phyloP scores from a whole-genome alignment of 2,888 invertebrate species.

The Drosophila kokeensis region DNA sequence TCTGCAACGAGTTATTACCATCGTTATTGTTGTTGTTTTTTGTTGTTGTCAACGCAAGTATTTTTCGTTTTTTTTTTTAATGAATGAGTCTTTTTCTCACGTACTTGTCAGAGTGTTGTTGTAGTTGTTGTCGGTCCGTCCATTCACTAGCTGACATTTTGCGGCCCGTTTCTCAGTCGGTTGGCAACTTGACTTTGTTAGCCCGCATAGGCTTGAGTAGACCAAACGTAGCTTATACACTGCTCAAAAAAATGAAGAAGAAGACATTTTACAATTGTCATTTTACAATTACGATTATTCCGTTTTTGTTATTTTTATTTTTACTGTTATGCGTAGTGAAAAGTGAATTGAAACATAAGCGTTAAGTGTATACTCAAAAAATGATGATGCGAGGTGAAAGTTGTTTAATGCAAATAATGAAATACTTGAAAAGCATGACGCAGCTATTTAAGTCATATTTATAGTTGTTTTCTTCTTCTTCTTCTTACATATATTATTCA shows the following conservation, averaged over 20 bases:
- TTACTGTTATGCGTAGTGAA: background rate
- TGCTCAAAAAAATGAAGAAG: background rate
- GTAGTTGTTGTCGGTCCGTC: slow-evolving; percentile 23
- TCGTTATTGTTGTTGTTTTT: slow-evolving; percentile 29
- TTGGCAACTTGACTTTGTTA: slow-evolving; percentile 28
- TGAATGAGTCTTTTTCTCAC: slow-evolving; percentile 66
- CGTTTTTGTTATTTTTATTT: background rate
- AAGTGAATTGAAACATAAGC: slow-evolving; percentile 21
- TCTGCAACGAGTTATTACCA: slow-evolving; percentile 27
- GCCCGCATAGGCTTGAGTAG: slow-evolving; percentile 37
- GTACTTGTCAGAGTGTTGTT: slow-evolving; percentile 38
- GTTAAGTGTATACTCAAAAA: slow-evolving; percentile 18
- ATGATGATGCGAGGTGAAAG: slow-evolving; percentile 37
- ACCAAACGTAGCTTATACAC: slow-evolving; percentile 29
- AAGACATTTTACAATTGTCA: slow-evolving; percentile 6
- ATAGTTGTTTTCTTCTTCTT: background rate
- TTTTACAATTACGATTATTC: slow-evolving; percentile 1
- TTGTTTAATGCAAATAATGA: slow-evolving; percentile 14
- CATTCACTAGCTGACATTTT: slow-evolving; percentile 45
- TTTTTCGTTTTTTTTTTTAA: slow-evolving; percentile 28
- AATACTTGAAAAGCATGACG: slow-evolving; percentile 19
- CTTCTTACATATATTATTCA: background rate
- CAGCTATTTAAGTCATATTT: slow-evolving; percentile 6
- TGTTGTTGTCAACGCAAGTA: background rate
- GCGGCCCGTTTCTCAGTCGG: slow-evolving; percentile 23